These are phyloP conservation scores for Sciurus vulgaris DNA, from an alignment of 2,797 vertebrate species.

Conservation along the genomic window DNA sequence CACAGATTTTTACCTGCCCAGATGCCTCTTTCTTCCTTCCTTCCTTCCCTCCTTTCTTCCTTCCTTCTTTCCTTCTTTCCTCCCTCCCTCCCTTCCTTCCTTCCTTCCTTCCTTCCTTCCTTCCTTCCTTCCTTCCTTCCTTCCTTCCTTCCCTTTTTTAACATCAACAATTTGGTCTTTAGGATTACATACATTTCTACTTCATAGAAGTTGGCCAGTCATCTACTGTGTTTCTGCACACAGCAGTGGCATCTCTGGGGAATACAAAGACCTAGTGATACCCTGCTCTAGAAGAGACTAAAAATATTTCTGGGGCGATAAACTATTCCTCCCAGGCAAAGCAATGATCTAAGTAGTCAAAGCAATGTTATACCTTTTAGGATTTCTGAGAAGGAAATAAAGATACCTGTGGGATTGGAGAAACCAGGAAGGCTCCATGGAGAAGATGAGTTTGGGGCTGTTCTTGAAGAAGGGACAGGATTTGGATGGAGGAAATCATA, in stretches of 20 bases:
- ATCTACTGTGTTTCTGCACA: background rate
- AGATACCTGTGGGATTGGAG: background rate
- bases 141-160: background rate
- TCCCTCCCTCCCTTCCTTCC: too few species aligned
- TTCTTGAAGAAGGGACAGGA: background rate
- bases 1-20: background rate
- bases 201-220: background rate
- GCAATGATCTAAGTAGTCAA: background rate
- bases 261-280: background rate
- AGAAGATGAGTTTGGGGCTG: background rate
- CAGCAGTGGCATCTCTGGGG: background rate
- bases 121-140: too few species aligned
- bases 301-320: background rate
- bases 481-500: background rate
- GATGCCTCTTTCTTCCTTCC: background rate
- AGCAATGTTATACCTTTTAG: constrained; percentile 13
- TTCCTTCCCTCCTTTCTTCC: too few species aligned
- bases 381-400: background rate
- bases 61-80: too few species aligned
- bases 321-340: constrained; percentile 35
- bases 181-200: background rate
- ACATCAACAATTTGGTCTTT: background rate
- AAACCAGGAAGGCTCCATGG: background rate
- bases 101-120: too few species aligned
- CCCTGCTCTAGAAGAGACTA: background rate